A percentile compares a stretch with the other conserved stretches of the same genome.
phyloP scores from a whole-genome alignment of 2,113 vertebrate species.

The cat (Felis catus) region F.catus_Fca126_mat1.0 CM031424.1:55055501-55056000 shows the following conservation, averaged over 20 bases:
- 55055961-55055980: background rate
- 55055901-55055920: background rate
- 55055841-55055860: background rate
- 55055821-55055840: background rate
- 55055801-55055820: background rate
- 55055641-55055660: constrained; percentile 56
- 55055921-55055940: background rate
- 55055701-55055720: constrained; percentile 57
- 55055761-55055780: background rate
- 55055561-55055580: background rate
- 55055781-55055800: background rate
- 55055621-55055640: background rate
- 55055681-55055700: constrained; percentile 61
- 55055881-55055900: background rate
- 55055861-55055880: background rate
- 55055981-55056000: background rate
- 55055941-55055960: background rate
- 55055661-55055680: constrained; percentile 70
- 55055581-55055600: constrained; percentile 68
- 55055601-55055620: constrained; percentile 61
- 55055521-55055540: background rate
- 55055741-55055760: constrained; percentile 45
- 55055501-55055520: background rate
- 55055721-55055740: constrained; percentile 62
- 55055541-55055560: background rate